Conservation (phyloP, 1,140 invertebrate species). For the Brachionus rotundiformis region DNA sequence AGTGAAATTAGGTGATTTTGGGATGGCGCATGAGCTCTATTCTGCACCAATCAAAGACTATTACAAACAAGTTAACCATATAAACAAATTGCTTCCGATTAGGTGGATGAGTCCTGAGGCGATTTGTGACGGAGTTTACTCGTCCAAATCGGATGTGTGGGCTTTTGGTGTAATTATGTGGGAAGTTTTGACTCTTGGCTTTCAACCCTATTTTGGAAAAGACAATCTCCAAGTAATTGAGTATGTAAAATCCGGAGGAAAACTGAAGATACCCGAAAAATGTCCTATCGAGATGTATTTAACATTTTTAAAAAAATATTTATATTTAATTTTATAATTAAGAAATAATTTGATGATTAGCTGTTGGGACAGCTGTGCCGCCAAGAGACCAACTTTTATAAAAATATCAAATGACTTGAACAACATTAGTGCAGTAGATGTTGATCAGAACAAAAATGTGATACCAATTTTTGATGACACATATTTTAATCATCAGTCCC, state of each 20-base stretch:
- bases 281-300: conserved; percentile 16
- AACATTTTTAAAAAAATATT: neutral
- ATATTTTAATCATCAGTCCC: conserved; percentile 9
- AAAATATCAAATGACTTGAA: neutral
- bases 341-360: conserved; percentile 16
- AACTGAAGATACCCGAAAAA: neutral
- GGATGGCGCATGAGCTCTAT: conserved; percentile 33
- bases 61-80: conserved; percentile 1
- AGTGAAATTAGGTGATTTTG: conserved; percentile 51
- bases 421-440: neutral
- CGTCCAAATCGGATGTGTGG: conserved; percentile 87
- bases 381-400: neutral
- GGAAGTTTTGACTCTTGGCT: conserved; percentile 70
- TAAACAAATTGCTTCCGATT: conserved; percentile 72
- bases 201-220: conserved; percentile 18
- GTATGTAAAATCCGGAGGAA: conserved; percentile 1
- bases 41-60: conserved; percentile 20
- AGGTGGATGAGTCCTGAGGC: conserved; percentile 93
- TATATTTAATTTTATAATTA: neutral
- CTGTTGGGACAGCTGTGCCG: neutral
- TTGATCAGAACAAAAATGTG: neutral
- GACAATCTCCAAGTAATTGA: conserved; percentile 45
- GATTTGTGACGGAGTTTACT: conserved; percentile 84
- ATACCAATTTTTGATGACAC: conserved; percentile 35
- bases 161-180: conserved; percentile 86